phyloP scores from a whole-genome alignment of 2,888 invertebrate genomes.

The Dorcus parallelipipedus region DNA sequence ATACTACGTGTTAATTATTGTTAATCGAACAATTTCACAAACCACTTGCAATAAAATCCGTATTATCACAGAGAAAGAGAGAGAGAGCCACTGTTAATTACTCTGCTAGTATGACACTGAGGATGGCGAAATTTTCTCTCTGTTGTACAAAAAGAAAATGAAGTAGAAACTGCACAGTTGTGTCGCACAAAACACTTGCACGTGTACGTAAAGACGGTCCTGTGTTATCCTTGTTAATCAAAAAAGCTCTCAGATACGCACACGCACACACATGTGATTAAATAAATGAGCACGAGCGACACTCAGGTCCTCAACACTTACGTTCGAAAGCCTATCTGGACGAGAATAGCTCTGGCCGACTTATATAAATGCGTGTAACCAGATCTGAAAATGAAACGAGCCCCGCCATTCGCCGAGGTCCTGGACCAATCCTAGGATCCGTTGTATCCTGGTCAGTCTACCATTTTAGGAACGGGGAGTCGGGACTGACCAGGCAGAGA shows the following conservation, averaged over 20 bases:
- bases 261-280: background rate
- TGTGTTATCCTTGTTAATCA: background rate
- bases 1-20: too few relatives aligned
- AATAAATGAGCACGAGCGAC: conserved; percentile 3
- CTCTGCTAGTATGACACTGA: background rate
- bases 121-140: background rate
- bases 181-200: conserved; percentile 8
- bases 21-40: background rate
- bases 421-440: conserved; percentile 39
- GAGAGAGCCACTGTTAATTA: background rate
- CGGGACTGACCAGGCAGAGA: conserved; percentile 36
- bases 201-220: background rate
- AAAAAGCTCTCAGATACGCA: background rate
- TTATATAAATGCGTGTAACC: conserved; percentile 79
- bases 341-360: conserved; percentile 67
- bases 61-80: too few relatives aligned
- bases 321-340: conserved; percentile 97
- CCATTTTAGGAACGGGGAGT: conserved; percentile 62
- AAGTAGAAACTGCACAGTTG: background rate
- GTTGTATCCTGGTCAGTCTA: conserved; percentile 52
- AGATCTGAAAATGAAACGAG: conserved; percentile 62
- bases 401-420: conserved; percentile 47
- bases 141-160: too few relatives aligned
- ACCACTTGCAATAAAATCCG: background rate
- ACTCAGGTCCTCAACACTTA: conserved; percentile 59